These are phyloP conservation scores for Nemotelus pantherinus DNA, from an alignment of 2,888 invertebrate species.

Conservation along the genomic window DNA sequence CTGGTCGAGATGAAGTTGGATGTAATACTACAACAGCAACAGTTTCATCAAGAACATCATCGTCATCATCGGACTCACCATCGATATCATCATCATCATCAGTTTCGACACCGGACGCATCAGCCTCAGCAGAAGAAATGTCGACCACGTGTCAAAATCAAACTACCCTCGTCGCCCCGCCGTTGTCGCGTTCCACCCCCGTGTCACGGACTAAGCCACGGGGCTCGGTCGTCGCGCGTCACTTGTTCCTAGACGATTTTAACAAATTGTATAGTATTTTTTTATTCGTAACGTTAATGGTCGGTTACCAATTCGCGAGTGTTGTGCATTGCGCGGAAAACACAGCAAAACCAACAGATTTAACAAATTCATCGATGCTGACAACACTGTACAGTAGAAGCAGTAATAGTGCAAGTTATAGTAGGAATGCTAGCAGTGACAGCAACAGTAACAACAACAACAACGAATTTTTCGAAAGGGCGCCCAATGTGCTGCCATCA, in stretches of 20 bases:
- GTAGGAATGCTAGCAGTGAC: not conserved
- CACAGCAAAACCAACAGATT: not conserved
- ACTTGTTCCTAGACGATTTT: slow-evolving; percentile 32
- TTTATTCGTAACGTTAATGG: slow-evolving; percentile 23
- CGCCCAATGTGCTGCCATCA: slow-evolving; percentile 22
- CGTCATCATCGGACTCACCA: slow-evolving; percentile 15
- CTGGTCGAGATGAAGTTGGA: slow-evolving; percentile 42
- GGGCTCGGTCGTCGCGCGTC: not conserved
- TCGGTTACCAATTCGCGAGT: slow-evolving; percentile 18
- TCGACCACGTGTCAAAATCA: slow-evolving; percentile 48
- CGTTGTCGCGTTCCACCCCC: not conserved
- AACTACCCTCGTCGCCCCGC: not conserved
- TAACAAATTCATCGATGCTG: not conserved
- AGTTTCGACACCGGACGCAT: not conserved
- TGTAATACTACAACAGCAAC: slow-evolving; percentile 18
- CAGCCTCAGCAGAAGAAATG: slow-evolving; percentile 38
- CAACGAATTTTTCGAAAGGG: slow-evolving; percentile 24
- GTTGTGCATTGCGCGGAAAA: slow-evolving; percentile 29
- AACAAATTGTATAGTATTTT: slow-evolving; percentile 34
- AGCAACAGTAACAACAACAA: not conserved
- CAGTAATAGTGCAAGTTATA: not conserved
- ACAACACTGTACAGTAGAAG: not conserved
- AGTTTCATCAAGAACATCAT: not conserved
- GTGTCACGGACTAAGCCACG: slow-evolving; percentile 27
- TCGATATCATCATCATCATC: slow-evolving; percentile 14